Conservation (phyloP, 2,888 invertebrate species). For the Agrochola macilenta region DNA sequence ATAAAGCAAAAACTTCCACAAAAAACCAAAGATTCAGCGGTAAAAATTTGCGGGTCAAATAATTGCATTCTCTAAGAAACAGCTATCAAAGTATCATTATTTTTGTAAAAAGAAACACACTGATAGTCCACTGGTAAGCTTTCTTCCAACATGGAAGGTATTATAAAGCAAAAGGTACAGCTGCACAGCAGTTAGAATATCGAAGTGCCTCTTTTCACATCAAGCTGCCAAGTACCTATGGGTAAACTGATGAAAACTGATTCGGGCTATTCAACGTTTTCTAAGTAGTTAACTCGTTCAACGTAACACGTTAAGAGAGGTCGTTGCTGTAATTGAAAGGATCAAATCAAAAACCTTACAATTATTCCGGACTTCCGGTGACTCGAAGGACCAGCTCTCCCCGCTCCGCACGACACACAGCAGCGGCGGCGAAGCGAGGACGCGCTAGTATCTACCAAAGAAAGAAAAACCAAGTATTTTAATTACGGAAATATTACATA, state of each 20-base stretch:
- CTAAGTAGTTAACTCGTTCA: neutral
- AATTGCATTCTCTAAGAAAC: neutral
- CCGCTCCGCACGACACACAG: constrained; percentile 29
- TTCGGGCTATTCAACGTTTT: neutral
- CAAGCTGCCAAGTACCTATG: neutral
- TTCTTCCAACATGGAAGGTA: neutral
- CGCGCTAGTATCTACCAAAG: neutral
- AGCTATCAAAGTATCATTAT: neutral
- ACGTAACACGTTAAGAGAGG: neutral
- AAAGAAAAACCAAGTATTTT: neutral
- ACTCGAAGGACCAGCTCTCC: constrained; percentile 5
- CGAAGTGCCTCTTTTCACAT: neutral
- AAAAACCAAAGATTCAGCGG: neutral
- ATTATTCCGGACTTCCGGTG: neutral
- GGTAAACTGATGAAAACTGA: neutral
- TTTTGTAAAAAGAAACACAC: neutral
- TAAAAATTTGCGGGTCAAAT: neutral
- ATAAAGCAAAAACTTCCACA: neutral
- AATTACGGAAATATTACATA: neutral
- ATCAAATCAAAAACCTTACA: constrained; percentile 4
- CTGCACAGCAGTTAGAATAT: neutral
- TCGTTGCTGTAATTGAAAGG: neutral
- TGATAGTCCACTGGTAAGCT: neutral
- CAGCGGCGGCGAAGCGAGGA: constrained; percentile 31
- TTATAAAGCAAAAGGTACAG: neutral